A percentile compares a stretch with the other conserved stretches of the same genome.
These are phyloP conservation scores for Xanthia togata DNA, from an alignment of 2,888 invertebrate genomes.

Conservation along the genomic window DNA sequence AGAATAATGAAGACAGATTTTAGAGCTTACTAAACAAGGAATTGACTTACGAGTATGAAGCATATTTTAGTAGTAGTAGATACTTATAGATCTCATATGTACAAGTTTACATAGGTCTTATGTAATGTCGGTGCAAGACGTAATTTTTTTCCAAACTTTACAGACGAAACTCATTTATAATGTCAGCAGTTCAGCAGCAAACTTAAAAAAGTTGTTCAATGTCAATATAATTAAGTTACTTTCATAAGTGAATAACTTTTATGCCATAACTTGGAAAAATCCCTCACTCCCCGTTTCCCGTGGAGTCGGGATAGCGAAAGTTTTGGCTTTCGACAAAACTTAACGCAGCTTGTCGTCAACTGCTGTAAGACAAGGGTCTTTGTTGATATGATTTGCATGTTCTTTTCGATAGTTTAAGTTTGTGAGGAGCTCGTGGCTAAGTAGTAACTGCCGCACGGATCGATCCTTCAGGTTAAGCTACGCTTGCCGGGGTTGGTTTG, in stretches of 20 bases:
- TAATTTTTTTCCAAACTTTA: constrained; percentile 11
- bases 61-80: neutral
- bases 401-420: constrained; percentile 22
- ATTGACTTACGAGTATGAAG: neutral
- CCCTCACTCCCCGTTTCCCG: constrained; percentile 9
- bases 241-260: constrained; percentile 54
- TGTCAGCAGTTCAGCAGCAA: constrained; percentile 10
- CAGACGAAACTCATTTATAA: constrained; percentile 35
- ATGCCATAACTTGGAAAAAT: constrained; percentile 35
- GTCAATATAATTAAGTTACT: constrained; percentile 46
- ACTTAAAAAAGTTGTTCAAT: constrained; percentile 37
- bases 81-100: neutral
- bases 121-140: constrained; percentile 1
- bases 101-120: neutral
- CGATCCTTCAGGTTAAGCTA: too few species aligned
- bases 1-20: neutral
- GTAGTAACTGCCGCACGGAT: too few species aligned
- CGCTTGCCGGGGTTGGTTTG: too few species aligned
- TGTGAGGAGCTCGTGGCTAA: too few species aligned
- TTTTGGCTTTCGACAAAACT: constrained; percentile 37
- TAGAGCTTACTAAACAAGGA: neutral
- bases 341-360: constrained; percentile 35
- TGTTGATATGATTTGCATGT: constrained; percentile 43
- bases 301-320: constrained; percentile 11
- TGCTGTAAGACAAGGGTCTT: constrained; percentile 35